Conservation (phyloP, 2,797 vertebrate genomes). For the Sarcophilus harrisii region DNA sequence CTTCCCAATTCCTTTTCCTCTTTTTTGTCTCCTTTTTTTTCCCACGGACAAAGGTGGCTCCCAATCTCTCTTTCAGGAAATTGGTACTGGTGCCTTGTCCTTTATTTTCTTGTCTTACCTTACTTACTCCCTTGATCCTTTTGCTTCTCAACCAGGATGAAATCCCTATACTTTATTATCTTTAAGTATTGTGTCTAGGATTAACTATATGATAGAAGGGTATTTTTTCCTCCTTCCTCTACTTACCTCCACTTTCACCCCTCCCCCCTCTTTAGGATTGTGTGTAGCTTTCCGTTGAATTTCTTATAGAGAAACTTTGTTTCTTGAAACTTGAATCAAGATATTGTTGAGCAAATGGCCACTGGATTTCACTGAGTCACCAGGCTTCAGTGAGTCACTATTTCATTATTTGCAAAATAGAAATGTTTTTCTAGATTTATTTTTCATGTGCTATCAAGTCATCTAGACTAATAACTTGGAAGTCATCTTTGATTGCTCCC, state of each 20-base stretch:
- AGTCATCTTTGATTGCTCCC: neutral
- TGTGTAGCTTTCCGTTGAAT: neutral
- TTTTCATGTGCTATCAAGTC: neutral
- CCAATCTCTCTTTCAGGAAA: neutral
- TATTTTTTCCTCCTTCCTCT: neutral
- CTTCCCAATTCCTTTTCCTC: neutral
- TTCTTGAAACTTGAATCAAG: neutral
- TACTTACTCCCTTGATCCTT: neutral
- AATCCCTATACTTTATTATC: neutral
- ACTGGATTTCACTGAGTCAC: neutral
- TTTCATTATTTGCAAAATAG: neutral
- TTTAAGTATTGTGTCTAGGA: neutral
- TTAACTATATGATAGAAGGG: neutral
- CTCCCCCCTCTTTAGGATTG: neutral
- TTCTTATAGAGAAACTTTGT: neutral
- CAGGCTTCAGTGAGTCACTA: neutral
- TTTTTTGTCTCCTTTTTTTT: neutral
- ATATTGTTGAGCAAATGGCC: neutral
- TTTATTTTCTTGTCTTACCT: neutral
- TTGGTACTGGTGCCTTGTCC: neutral
- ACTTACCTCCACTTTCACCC: no score
- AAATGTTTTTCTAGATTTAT: neutral
- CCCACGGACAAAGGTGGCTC: neutral
- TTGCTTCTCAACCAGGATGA: neutral
- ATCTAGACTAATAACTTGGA: neutral